These are phyloP conservation scores for Colistium nudipinnis DNA, from an alignment of 2,113 vertebrate species.

Conservation along the genomic window DNA sequence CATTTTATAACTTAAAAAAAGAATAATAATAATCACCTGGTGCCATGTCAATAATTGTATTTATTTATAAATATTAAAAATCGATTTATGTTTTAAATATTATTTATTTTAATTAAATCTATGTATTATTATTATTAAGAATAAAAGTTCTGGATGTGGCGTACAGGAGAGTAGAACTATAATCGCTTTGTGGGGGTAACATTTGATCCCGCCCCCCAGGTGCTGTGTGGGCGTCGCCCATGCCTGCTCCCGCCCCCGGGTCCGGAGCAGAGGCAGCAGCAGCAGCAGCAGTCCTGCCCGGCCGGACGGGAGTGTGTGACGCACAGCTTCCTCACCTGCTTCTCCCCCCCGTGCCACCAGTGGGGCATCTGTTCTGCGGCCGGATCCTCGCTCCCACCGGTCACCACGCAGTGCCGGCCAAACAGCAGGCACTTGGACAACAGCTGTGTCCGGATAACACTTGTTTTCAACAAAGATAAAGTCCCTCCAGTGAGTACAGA, in stretches of 20 bases:
- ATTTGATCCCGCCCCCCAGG: slow-evolving; percentile 74
- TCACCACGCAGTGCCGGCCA: slow-evolving; percentile 87
- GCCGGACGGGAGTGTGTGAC: slow-evolving; percentile 85
- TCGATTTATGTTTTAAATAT: too few relatives aligned
- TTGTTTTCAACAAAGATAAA: slow-evolving; percentile 89
- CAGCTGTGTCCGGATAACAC: slow-evolving; percentile 92
- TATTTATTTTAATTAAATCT: too few relatives aligned
- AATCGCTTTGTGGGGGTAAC: not conserved
- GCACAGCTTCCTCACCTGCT: slow-evolving; percentile 87
- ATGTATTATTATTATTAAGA: too few relatives aligned
- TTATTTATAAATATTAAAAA: too few relatives aligned
- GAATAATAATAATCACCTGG: too few relatives aligned
- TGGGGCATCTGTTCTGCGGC: slow-evolving; percentile 90
- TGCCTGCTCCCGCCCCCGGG: slow-evolving; percentile 80
- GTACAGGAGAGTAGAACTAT: not conserved
- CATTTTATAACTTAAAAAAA: too few relatives aligned
- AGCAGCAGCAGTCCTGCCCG: slow-evolving; percentile 78
- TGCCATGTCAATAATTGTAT: too few relatives aligned
- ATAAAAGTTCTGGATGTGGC: not conserved
- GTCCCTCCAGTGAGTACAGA: slow-evolving; percentile 86
- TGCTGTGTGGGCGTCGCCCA: slow-evolving; percentile 90
- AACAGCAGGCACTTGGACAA: slow-evolving; percentile 89
- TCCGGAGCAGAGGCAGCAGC: slow-evolving; percentile 19
- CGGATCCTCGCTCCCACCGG: slow-evolving; percentile 69
- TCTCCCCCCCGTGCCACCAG: slow-evolving; percentile 88